These are phyloP conservation scores for Magallana nippona DNA, from an alignment of 2,888 invertebrate genomes.

Conservation along the genomic window DNA sequence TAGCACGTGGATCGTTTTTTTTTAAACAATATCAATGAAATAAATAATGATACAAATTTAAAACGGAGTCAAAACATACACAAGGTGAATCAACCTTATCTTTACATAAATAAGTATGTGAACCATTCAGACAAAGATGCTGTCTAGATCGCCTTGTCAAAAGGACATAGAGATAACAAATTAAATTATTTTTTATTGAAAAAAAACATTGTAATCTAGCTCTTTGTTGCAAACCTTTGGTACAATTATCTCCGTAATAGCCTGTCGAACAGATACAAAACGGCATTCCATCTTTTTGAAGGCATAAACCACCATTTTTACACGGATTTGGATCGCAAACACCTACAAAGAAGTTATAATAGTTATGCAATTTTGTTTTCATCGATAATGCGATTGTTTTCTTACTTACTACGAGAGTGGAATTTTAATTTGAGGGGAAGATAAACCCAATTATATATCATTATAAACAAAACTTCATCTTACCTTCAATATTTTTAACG, in stretches of 20 bases:
- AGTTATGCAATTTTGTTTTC: too few species aligned
- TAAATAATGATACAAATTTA: not conserved
- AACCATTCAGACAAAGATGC: too few species aligned
- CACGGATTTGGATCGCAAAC: conserved; percentile 40
- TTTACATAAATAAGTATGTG: too few species aligned
- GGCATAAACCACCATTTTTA: conserved; percentile 36
- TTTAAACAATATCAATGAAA: not conserved
- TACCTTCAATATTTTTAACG: not conserved
- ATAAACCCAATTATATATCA: not conserved
- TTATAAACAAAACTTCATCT: not conserved
- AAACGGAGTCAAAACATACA: not conserved
- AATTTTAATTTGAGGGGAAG: too few species aligned
- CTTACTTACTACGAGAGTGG: too few species aligned
- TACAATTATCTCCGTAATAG: conserved; percentile 43
- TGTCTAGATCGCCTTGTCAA: too few species aligned
- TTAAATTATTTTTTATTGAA: not conserved
- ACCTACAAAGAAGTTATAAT: not conserved
- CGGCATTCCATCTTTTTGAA: not conserved
- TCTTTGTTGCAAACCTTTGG: conserved; percentile 43
- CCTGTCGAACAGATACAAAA: conserved; percentile 45
- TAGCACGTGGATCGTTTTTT: not conserved
- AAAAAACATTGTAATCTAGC: not conserved
- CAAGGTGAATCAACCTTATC: too few species aligned
- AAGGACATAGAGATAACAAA: too few species aligned
- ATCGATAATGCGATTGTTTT: too few species aligned